phyloP scores from a whole-genome alignment of 2,797 vertebrate genomes.

The Halcyon chelicuti region DNA sequence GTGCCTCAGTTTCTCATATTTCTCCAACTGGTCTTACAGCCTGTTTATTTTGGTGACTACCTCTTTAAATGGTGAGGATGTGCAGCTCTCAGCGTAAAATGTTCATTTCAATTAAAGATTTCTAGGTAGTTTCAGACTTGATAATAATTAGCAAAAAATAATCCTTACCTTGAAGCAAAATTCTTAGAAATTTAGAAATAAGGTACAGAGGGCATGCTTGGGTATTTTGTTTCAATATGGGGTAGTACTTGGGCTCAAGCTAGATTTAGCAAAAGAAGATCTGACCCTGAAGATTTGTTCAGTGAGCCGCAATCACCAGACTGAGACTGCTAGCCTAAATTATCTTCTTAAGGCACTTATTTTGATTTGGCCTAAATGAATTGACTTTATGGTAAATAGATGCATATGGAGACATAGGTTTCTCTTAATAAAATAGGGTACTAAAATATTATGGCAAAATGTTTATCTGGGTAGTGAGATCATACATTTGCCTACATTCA shows the following conservation, averaged over 20 bases:
- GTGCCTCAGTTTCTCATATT: not conserved
- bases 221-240: not conserved
- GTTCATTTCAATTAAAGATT: not conserved
- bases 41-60: not conserved
- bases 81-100: not conserved
- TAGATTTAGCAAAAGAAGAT: not conserved
- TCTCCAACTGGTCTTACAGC: not conserved
- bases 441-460: conserved; percentile 66
- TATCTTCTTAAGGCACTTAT: conserved; percentile 47
- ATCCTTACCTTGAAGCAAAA: not conserved
- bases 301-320: not conserved
- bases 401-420: conserved; percentile 35
- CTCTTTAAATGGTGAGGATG: not conserved
- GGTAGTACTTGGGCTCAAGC: not conserved
- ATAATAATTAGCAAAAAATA: not conserved
- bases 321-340: conserved; percentile 36
- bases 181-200: not conserved
- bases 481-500: conserved; percentile 53
- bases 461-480: conserved; percentile 70
- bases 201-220: not conserved
- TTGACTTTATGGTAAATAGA: conserved; percentile 50
- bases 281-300: not conserved
- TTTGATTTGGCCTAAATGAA: conserved; percentile 67
- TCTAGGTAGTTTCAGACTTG: not conserved
- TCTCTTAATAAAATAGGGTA: conserved; percentile 59